Percentiles rank a stretch among this genome's conserved stretches.
Evolutionary conservation across 2,888 invertebrate species (phyloP).

Genomic region (Monoplex corrugatus): DNA sequence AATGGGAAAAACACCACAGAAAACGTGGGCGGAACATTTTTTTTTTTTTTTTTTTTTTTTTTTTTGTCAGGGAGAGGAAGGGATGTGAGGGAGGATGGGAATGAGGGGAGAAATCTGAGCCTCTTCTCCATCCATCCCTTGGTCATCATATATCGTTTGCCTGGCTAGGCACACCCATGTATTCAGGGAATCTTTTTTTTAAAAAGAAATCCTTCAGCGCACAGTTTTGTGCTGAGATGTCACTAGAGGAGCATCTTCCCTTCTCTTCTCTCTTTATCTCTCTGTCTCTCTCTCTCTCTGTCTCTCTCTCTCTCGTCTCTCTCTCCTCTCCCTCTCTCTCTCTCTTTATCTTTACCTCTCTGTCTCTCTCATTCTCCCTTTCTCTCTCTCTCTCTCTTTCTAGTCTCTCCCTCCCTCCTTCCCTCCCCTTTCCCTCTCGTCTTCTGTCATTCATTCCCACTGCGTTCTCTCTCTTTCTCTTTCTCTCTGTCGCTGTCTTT

Average conservation of each 20-base stretch:
- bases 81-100: neutral
- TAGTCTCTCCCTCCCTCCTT: too few species aligned
- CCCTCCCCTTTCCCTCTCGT: neutral
- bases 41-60: neutral
- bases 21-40: too few species aligned
- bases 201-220: too few species aligned
- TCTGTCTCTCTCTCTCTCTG: neutral
- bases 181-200: too few species aligned
- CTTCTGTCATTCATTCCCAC: too few species aligned
- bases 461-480: too few species aligned
- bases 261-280: neutral
- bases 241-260: too few species aligned
- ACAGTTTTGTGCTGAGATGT: too few species aligned
- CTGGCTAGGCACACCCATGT: too few species aligned
- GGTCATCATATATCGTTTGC: too few species aligned
- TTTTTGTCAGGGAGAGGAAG: neutral
- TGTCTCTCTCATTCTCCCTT: constrained; percentile 25
- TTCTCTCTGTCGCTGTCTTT: neutral
- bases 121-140: too few species aligned
- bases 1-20: too few species aligned
- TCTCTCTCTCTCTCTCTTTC: constrained; percentile 15
- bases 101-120: neutral
- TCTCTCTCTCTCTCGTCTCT: neutral
- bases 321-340: neutral
- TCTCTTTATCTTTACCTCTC: constrained; percentile 25